Percentiles rank a stretch among this genome's conserved stretches.
phyloP scores from a whole-genome alignment of 2,888 invertebrate genomes.

The Volucella inflata region DNA sequence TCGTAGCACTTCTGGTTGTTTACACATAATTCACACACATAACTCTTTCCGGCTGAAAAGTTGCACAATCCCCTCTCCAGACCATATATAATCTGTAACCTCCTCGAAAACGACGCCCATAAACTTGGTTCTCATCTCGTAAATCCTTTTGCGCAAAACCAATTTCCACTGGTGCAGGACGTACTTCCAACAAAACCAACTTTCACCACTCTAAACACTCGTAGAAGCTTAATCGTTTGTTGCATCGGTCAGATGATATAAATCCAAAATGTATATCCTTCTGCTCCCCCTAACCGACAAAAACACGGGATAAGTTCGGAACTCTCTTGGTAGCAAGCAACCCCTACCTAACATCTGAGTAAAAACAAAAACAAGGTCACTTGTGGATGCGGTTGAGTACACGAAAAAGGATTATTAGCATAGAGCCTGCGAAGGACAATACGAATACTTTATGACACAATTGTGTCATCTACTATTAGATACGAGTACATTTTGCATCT shows the following conservation, averaged over 20 bases:
- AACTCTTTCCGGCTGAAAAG: constrained; percentile 10
- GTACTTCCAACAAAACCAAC: not conserved
- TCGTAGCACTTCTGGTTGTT: not conserved
- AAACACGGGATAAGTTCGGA: not conserved
- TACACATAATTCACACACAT: constrained; percentile 23
- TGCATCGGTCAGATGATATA: constrained; percentile 45
- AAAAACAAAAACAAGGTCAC: constrained; percentile 55
- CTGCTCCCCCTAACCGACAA: constrained; percentile 24
- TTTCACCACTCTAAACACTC: not conserved
- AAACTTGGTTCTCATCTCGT: constrained; percentile 24
- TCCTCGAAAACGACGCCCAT: not conserved
- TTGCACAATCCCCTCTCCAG: constrained; percentile 5
- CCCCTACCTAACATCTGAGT: too few species aligned
- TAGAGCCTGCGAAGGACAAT: not conserved
- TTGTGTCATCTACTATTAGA: constrained; percentile 11
- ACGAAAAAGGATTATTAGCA: constrained; percentile 19
- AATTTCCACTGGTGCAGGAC: not conserved
- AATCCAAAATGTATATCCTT: constrained; percentile 62
- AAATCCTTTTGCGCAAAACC: constrained; percentile 22
- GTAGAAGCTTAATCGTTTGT: constrained; percentile 26
- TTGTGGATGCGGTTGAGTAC: constrained; percentile 35
- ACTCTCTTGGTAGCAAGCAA: too few species aligned
- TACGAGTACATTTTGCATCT: not conserved
- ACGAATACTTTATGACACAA: not conserved
- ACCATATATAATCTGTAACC: too few species aligned